Percentiles rank a stretch among this genome's conserved stretches.
phyloP scores from a whole-genome alignment of 2,797 vertebrate genomes.

The Saguinus oedipus region DNA sequence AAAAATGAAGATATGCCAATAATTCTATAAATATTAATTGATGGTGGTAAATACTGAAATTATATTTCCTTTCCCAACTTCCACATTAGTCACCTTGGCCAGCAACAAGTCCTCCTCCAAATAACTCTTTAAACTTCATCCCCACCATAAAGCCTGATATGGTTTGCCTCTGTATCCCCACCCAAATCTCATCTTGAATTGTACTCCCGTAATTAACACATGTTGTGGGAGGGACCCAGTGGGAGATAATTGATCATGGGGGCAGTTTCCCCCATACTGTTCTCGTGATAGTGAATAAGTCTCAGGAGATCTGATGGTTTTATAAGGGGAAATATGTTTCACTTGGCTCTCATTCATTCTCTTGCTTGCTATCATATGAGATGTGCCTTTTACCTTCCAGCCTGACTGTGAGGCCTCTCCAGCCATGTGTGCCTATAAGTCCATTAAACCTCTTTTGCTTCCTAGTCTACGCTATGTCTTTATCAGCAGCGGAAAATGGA shows the following conservation, averaged over 20 bases:
- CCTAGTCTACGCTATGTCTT: neutral
- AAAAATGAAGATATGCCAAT: slow-evolving; percentile 52
- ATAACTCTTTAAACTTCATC: slow-evolving; percentile 32
- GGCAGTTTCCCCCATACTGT: neutral
- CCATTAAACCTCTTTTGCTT: neutral
- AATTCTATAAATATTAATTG: slow-evolving; percentile 65
- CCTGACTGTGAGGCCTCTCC: neutral
- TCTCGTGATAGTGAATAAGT: neutral
- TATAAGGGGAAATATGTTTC: neutral
- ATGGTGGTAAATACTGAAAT: slow-evolving; percentile 59
- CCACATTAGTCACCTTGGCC: slow-evolving; percentile 34
- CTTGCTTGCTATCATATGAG: neutral
- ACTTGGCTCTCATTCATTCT: neutral
- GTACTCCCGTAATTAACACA: neutral
- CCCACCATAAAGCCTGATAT: neutral
- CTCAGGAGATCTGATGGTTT: neutral
- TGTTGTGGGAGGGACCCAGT: neutral
- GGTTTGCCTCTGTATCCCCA: neutral
- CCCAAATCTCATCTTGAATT: neutral
- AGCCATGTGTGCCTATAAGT: neutral
- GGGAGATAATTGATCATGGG: neutral
- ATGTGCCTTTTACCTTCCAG: neutral
- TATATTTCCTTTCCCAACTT: slow-evolving; percentile 55
- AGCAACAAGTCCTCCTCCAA: slow-evolving; percentile 4
- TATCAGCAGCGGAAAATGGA: neutral